Percentiles rank a stretch among this genome's conserved stretches.
Conservation (phyloP, 2,888 invertebrate species). For the Zele albiditarsus region DNA sequence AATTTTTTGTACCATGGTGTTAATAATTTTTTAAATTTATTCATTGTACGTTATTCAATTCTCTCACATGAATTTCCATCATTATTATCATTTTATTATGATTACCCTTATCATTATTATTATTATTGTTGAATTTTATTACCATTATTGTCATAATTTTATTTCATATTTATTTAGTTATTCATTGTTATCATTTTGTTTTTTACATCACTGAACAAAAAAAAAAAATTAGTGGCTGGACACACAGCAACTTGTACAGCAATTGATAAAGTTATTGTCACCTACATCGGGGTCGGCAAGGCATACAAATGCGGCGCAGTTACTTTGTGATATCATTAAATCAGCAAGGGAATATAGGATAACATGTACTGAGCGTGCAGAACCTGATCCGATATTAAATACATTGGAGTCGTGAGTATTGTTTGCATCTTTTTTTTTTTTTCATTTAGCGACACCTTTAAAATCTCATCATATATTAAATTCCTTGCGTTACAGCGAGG, state of each 20-base stretch:
- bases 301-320: slow-evolving; percentile 90
- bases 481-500: slow-evolving; percentile 72
- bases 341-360: slow-evolving; percentile 77
- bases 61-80: neutral
- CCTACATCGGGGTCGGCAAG: slow-evolving; percentile 82
- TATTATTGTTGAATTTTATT: neutral
- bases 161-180: slow-evolving; percentile 23
- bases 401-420: slow-evolving; percentile 82
- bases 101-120: neutral
- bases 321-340: slow-evolving; percentile 89
- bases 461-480: neutral
- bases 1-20: neutral
- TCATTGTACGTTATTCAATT: neutral
- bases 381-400: slow-evolving; percentile 82
- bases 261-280: slow-evolving; percentile 80
- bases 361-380: slow-evolving; percentile 77
- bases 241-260: slow-evolving; percentile 89
- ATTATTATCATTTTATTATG: neutral
- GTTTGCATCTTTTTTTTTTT: slow-evolving; percentile 21
- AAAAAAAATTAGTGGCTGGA: slow-evolving; percentile 85
- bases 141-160: slow-evolving; percentile 30
- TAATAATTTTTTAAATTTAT: neutral
- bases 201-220: slow-evolving; percentile 51
- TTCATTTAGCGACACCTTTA: slow-evolving; percentile 11
- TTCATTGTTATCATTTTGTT: slow-evolving; percentile 35